Base-by-base conservation (phyloP, 2,888 invertebrate genomes). In the Ctena decussata region DNA sequence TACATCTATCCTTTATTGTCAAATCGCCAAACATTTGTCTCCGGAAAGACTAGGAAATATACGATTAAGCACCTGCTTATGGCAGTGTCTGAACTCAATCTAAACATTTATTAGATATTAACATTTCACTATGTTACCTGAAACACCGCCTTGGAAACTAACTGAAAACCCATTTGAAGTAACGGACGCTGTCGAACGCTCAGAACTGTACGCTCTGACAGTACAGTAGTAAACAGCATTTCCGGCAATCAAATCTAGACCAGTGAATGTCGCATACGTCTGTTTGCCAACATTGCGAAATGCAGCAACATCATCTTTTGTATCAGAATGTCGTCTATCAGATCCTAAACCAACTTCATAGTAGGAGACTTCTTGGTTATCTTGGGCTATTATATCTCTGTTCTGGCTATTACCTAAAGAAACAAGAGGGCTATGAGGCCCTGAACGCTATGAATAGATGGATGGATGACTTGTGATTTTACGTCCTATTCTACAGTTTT, bases 281-380 rank as follows among this genome's bases (percentile, higher is more conserved):
- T 92, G 92, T 0, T 76, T 77, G 27, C 90, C 87, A 1, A 92
- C 92, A 74, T 91, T 89, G 15, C 86, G 89, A 73, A 91, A 93
- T 18, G 93, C 92, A 3, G 91, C 87, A 32, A 93, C 77, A 71
- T 93, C 90, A 57, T 91, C 80, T 32, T 91, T 85, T 21, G 93
- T 91, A 15, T 87, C 82, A 24, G 86, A 86, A 72, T 90, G 91
- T 39, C 92, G 80, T 75, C 93, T 82, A 76, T 93, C 93, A 32
- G 91, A 92, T 37, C 93, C 93, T 0, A 91, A 46, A 24, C 91
- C 93, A 46, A 93, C 90, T 74, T 92, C 91, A 69, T 93, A 93
- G 74, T 84, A 89, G 3, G 80, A 77, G 3, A 93, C 81, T 41
- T 80, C 77, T 53, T 93, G 92, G 49, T 90, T 84, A 21, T 71